Evolutionary conservation across 2,797 vertebrate species (phyloP), one percentile per base, ranked within the genome.

Genomic region (Chaetophractus vellerosus): DNA sequence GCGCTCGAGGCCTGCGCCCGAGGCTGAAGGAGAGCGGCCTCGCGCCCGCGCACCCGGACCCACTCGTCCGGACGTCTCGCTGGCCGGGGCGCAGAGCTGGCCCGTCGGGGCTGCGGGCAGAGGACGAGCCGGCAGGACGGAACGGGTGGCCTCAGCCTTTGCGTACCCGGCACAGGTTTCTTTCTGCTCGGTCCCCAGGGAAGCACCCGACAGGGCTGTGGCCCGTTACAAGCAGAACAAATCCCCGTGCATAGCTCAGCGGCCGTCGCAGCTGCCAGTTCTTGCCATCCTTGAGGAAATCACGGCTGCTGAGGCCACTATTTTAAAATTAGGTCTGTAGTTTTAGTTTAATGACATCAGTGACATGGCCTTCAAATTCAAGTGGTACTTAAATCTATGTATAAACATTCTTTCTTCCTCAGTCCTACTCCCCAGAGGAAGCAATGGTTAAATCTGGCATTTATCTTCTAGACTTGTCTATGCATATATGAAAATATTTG

Each of bases 331-430:
- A 71, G 21, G 63, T 71, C 16, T 31, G 9, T 52, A 7, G 55
- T 72, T 52, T 59, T 2, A 10, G 41, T 92, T 85, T 75, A 48
- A 90, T 76, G 69, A 76, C 84, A 84, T 57, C 66, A 1, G 18
- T 59, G 78, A 81, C 55, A 59, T 83, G 87, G 26, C 63, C 52
- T 87, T 82, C 75, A 87, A 83, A 48, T 83, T 41, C 66, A 75
- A 81, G 66, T 66, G 55, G 33, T 52, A 84, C 59, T 80, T 1
- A 41, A 88, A 71, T 45, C 50, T 72, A 15, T 19, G 24, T 21
- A 61, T 79, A 92, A 94, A 64, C 76, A 6, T 38, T 21, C 41
- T 61, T 71, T 64, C 38, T 64, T 86, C 24, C 33, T 63, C 55
- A 52, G 23, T 45, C n/a, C 63, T 45, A 28, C 33, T 68, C 59